Percentiles rank a stretch among this genome's conserved stretches.
These are phyloP conservation scores for Sweltsa coloradensis DNA, from an alignment of 1,140 invertebrate species.

Conservation along the genomic window DNA sequence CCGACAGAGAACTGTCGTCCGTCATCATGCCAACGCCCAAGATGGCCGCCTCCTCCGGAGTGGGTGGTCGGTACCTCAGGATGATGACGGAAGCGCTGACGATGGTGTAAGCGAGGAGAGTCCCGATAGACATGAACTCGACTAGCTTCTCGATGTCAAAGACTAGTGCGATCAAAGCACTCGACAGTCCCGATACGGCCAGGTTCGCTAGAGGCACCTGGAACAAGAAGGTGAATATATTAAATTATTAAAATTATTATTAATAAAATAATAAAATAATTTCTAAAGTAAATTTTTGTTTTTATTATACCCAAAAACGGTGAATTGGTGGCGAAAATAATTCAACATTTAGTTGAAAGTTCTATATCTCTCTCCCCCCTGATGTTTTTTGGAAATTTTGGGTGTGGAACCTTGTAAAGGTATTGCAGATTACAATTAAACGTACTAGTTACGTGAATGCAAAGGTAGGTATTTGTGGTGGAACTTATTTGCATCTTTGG, in stretches of 20 bases:
- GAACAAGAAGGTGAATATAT: neutral
- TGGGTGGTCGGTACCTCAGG: slow-evolving; percentile 58
- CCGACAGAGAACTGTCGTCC: slow-evolving; percentile 26
- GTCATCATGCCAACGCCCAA: slow-evolving; percentile 20
- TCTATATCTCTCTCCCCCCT: too few species aligned
- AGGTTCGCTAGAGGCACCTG: slow-evolving; percentile 70
- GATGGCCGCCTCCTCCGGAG: slow-evolving; percentile 14
- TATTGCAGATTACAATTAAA: too few species aligned
- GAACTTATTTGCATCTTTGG: too few species aligned
- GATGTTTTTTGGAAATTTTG: too few species aligned
- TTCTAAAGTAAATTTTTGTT: slow-evolving; percentile 16
- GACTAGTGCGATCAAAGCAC: slow-evolving; percentile 67
- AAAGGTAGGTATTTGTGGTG: too few species aligned
- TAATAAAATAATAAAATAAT: too few species aligned
- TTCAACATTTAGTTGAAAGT: too few species aligned
- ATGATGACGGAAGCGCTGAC: slow-evolving; percentile 82
- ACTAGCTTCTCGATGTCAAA: slow-evolving; percentile 85
- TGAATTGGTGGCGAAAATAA: too few species aligned
- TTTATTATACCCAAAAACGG: too few species aligned
- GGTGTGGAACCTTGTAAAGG: neutral
- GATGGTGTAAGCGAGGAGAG: slow-evolving; percentile 79
- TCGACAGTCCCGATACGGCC: slow-evolving; percentile 61
- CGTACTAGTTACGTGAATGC: too few species aligned
- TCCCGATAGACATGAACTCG: slow-evolving; percentile 91
- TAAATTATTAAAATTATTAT: too few species aligned